A percentile compares a stretch with the other conserved stretches of the same genome.
Evolutionary conservation across 2,888 invertebrate species (phyloP).

Genomic region (Tanaodytes sp.): DNA sequence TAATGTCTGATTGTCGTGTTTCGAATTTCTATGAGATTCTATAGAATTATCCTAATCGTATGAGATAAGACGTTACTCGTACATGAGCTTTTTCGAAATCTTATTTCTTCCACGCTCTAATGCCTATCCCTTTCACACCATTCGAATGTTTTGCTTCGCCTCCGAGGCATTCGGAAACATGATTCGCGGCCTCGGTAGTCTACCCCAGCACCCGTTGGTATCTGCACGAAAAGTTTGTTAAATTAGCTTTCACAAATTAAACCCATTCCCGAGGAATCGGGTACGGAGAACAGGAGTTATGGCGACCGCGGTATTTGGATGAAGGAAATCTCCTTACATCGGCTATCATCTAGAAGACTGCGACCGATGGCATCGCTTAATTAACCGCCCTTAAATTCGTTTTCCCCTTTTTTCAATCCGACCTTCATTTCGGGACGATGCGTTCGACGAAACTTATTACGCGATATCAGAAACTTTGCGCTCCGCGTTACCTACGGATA

Average conservation of each 20-base stretch:
- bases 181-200: constrained; percentile 55
- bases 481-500: constrained; percentile 1
- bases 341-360: constrained; percentile 20
- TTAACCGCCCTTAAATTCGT: constrained; percentile 23
- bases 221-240: constrained; percentile 65
- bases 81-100: no score
- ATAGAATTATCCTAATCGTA: no score
- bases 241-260: constrained; percentile 72
- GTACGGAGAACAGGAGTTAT: constrained; percentile 38
- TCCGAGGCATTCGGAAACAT: constrained; percentile 50
- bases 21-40: no score
- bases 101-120: no score
- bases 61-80: no score
- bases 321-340: constrained; percentile 35
- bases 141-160: constrained; percentile 41
- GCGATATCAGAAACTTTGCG: constrained; percentile 17
- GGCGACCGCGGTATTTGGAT: constrained; percentile 26
- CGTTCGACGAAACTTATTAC: constrained; percentile 22
- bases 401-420: constrained; percentile 10
- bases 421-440: neutral
- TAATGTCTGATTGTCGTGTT: no score
- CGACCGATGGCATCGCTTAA: constrained; percentile 30
- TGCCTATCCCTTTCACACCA: no score
- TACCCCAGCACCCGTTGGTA: constrained; percentile 50
- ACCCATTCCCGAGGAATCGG: constrained; percentile 58